Base-by-base conservation (phyloP, 2,113 vertebrate genomes). In the Mirounga angustirostris region DNA sequence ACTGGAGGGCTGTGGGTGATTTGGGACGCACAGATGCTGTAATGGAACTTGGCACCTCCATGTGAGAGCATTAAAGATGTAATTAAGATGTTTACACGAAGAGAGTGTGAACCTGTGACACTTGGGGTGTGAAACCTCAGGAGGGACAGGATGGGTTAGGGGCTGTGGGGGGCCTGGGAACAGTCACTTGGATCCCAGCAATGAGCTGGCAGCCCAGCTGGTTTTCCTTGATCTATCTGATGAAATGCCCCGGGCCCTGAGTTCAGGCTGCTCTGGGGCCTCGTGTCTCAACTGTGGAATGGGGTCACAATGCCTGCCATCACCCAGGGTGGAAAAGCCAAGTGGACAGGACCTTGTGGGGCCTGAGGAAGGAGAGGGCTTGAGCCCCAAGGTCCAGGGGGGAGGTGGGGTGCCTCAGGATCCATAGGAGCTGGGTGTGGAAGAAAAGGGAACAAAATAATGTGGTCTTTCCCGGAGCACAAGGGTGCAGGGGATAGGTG, bases 1-100 rank as follows among this genome's bases (percentile, higher is more conserved):
- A 82, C 85, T 93, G 81, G 91, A 97, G 89, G 96, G 82, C 93
- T 76, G 73, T 0, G 61, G 67, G 80, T 95, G 95, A 97, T 97
- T 97, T 94, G 83, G 93, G 93, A 81, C 89, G 86, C 86, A 91
- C 91, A 95, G 92, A 95, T 63, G 92, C 97, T 97, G 89, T 97
- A 87, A 97, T 96, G 97, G 93, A 96, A 95, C 82, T 95, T 82
- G 92, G 90, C 90, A 90, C 92, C 97, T 96, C 88, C 83, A 9
- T 43, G 95, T 79, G 97, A 97, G 84, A 92, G 67, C 94, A 98
- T 98, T 98, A 98, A 98, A 98, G 95, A 94, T 96, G 96, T 94
- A 96, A 97, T 96, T 97, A 96, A 96, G 92, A 96, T 92, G 88
- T 98, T 98, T 97, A 96, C 59, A 69, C 1, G 22, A 93, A 93